Evolutionary conservation across 2,797 vertebrate genomes (phyloP).

Genomic region (Enteromius treurensis): DNA sequence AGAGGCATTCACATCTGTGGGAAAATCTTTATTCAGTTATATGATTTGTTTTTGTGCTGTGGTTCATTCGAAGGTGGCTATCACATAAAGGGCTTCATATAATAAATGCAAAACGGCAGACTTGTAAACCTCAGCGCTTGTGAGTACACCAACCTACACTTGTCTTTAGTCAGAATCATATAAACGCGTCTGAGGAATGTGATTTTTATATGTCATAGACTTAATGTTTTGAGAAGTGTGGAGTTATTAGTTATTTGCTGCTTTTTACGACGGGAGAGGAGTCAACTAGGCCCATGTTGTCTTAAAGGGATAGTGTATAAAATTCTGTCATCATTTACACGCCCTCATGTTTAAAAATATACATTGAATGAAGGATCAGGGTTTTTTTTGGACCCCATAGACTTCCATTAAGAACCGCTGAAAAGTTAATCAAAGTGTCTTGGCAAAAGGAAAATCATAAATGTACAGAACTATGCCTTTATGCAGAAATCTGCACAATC

Average conservation of each 20-base stretch:
- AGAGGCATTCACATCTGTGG: neutral
- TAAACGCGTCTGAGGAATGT: neutral
- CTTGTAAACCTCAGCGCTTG: neutral
- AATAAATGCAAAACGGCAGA: neutral
- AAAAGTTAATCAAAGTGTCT: neutral
- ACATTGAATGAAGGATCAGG: neutral
- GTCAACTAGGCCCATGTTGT: neutral
- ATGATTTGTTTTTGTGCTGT: neutral
- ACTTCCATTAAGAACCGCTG: neutral
- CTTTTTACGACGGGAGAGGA: neutral
- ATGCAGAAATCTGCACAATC: neutral
- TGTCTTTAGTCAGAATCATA: neutral
- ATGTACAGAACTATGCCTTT: neutral
- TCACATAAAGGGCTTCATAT: conserved; percentile 25
- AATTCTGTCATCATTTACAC: neutral
- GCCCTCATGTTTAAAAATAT: neutral
- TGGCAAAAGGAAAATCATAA: neutral
- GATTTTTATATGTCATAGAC: neutral
- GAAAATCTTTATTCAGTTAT: neutral
- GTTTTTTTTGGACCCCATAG: neutral
- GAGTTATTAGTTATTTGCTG: neutral
- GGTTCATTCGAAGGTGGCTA: conserved; percentile 12
- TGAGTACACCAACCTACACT: neutral
- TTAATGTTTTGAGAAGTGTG: conserved; percentile 2
- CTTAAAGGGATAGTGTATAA: neutral